Percentiles rank a stretch among this genome's conserved stretches.
Evolutionary conservation across 2,113 vertebrate species (phyloP).

Genomic region (Desmodus rotundus): DNA sequence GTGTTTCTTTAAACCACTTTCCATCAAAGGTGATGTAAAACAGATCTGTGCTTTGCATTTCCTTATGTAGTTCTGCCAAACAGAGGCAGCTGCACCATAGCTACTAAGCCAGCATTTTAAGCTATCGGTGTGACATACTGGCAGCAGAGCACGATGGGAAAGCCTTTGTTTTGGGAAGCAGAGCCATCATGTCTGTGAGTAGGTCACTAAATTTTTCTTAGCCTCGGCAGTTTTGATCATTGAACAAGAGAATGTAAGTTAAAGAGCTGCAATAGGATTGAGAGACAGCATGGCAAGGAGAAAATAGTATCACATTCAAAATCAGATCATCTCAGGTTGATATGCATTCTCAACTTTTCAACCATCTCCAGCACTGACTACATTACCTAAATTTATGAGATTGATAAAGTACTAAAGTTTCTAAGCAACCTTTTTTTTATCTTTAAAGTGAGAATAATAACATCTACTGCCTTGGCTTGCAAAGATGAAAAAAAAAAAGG

Average conservation of each 20-base stretch:
- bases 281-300: background rate
- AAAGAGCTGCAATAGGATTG: background rate
- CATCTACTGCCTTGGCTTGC: background rate
- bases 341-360: background rate
- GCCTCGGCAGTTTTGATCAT: background rate
- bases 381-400: background rate
- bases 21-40: conserved; percentile 55
- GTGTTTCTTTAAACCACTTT: conserved; percentile 52
- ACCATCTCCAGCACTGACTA: background rate
- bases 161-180: background rate
- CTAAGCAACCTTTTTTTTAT: background rate
- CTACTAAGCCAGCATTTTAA: background rate
- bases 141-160: background rate
- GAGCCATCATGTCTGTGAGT: background rate
- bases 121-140: background rate
- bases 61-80: conserved; percentile 48
- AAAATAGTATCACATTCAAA: background rate
- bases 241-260: background rate
- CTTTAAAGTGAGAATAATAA: background rate
- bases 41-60: conserved; percentile 24
- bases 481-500: background rate
- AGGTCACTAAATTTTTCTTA: background rate
- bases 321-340: background rate
- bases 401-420: background rate
- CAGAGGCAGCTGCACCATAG: background rate